These are phyloP conservation scores for Enoplosus armatus DNA, from an alignment of 2,797 vertebrate species.

Conservation along the genomic window DNA sequence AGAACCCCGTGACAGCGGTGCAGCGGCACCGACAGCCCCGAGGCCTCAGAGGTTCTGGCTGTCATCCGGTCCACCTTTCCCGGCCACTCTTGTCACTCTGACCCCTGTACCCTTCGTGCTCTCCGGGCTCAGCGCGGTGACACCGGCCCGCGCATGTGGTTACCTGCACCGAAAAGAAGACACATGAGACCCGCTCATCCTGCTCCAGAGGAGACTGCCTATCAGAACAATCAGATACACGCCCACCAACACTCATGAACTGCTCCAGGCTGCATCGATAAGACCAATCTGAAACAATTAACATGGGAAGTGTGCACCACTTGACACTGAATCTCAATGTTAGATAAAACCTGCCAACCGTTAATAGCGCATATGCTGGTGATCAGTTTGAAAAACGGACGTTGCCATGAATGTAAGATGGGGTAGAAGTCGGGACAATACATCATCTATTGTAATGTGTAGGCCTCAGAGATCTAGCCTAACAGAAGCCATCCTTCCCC, in stretches of 20 bases:
- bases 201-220: conserved; percentile 1
- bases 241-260: conserved; percentile 41
- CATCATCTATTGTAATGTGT: conserved; percentile 46
- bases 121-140: conserved; percentile 74
- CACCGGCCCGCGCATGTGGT: conserved; percentile 79
- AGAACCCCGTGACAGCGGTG: conserved; percentile 88
- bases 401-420: not conserved
- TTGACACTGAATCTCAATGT: not conserved
- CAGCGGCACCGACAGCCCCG: conserved; percentile 87
- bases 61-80: conserved; percentile 87
- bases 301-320: conserved; percentile 3
- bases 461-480: conserved; percentile 53
- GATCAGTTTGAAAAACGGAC: not conserved
- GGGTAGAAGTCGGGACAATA: conserved; percentile 29
- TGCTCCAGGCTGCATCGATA: conserved; percentile 17
- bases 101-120: conserved; percentile 67
- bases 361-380: not conserved
- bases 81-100: conserved; percentile 51
- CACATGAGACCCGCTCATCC: conserved; percentile 50
- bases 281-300: not conserved
- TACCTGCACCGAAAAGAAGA: conserved; percentile 71
- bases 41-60: conserved; percentile 87
- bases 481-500: conserved; percentile 22
- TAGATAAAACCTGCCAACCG: not conserved
- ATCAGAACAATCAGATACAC: conserved; percentile 36